A percentile compares a stretch with the other conserved stretches of the same genome.
Evolutionary conservation across 2,113 vertebrate genomes (phyloP).

Genomic region (Pachycephala philippinensis): DNA sequence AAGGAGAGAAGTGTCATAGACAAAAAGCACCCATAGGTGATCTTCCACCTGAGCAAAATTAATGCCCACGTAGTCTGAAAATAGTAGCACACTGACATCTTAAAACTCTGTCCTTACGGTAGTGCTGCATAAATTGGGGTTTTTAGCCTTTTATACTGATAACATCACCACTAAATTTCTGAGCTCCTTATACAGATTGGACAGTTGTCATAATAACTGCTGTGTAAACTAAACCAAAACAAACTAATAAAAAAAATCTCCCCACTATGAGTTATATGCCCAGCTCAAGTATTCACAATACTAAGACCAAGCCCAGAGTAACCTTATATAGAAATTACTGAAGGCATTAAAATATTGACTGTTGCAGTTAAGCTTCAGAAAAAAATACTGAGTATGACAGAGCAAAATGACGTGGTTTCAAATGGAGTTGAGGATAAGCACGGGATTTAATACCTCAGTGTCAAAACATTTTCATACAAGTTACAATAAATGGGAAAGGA

Average conservation of each 20-base stretch:
- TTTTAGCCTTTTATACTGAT: not conserved
- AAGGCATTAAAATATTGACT: not conserved
- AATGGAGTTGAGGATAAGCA: not conserved
- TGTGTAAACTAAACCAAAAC: not conserved
- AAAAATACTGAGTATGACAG: not conserved
- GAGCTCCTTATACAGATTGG: not conserved
- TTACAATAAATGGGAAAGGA: not conserved
- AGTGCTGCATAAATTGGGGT: rapidly evolving
- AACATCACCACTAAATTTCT: not conserved
- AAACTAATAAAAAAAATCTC: not conserved
- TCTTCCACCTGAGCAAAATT: not conserved
- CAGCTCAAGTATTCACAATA: not conserved
- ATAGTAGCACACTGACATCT: not conserved
- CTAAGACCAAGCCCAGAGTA: not conserved
- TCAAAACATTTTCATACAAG: not conserved
- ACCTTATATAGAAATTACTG: not conserved
- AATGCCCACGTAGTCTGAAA: not conserved
- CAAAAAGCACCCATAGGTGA: not conserved
- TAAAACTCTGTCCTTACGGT: not conserved
- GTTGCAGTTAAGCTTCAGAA: not conserved
- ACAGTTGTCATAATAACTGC: not conserved
- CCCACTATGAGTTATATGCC: not conserved
- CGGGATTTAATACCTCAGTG: not conserved
- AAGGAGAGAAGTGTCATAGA: not conserved
- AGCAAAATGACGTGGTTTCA: not conserved